phyloP scores from a whole-genome alignment of 2,888 invertebrate genomes.

The Fragum whitleyi region DNA sequence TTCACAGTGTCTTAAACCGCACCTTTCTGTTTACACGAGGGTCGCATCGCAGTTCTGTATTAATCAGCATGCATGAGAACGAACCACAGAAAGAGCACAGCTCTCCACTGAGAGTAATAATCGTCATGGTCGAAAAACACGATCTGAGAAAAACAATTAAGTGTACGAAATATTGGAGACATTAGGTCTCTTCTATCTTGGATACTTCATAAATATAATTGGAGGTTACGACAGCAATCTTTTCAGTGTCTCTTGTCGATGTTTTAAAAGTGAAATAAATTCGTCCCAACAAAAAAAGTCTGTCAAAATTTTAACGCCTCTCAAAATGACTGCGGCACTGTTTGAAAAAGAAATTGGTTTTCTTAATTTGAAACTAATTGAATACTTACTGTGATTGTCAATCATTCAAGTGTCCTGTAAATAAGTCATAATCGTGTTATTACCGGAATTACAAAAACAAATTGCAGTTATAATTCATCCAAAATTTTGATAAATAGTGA shows the following conservation, averaged over 20 bases:
- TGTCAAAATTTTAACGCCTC: slow-evolving; percentile 14
- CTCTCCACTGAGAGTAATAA: slow-evolving; percentile 58
- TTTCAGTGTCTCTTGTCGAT: slow-evolving; percentile 35
- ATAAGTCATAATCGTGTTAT: slow-evolving; percentile 43
- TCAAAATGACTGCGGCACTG: neutral
- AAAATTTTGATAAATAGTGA: slow-evolving; percentile 42
- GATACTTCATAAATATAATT: slow-evolving; percentile 67
- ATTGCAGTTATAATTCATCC: slow-evolving; percentile 36
- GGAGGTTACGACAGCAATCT: slow-evolving; percentile 64
- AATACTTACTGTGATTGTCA: slow-evolving; percentile 31
- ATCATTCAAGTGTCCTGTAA: slow-evolving; percentile 24
- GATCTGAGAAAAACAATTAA: slow-evolving; percentile 70
- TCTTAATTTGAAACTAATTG: slow-evolving; percentile 36
- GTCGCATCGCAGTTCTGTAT: slow-evolving; percentile 60
- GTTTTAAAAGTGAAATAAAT: slow-evolving; percentile 30
- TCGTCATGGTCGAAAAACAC: slow-evolving; percentile 57
- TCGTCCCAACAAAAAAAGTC: slow-evolving; percentile 19
- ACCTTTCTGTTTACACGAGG: slow-evolving; percentile 58
- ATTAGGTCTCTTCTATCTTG: slow-evolving; percentile 42
- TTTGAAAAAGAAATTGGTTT: slow-evolving; percentile 24
- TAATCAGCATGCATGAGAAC: slow-evolving; percentile 66
- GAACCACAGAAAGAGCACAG: slow-evolving; percentile 54
- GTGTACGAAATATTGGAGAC: slow-evolving; percentile 60
- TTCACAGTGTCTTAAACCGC: slow-evolving; percentile 55
- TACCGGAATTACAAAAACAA: slow-evolving; percentile 19